Evolutionary conservation across 2,113 vertebrate species (phyloP).

Genomic region (Hepsetus odoe): DNA sequence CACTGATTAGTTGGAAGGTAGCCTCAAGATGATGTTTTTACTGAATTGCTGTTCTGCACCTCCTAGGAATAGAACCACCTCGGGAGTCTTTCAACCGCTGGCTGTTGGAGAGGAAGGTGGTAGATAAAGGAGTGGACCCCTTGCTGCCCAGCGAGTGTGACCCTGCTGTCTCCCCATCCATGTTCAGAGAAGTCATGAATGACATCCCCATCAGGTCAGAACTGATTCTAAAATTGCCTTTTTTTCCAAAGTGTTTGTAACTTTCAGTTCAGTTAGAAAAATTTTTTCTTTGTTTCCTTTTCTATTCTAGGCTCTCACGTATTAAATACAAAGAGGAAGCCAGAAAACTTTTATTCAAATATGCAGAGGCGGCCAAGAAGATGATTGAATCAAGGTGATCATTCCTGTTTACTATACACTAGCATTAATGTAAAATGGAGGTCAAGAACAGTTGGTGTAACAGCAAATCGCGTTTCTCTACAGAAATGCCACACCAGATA

Average conservation of each 20-base stretch:
- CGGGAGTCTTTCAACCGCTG: constrained; percentile 98
- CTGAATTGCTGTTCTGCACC: neutral
- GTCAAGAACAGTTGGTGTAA: neutral
- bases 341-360: constrained; percentile 92
- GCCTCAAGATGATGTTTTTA: no score
- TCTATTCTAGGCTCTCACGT: constrained; percentile 82
- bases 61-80: constrained; percentile 91
- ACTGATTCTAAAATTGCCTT: neutral
- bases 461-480: neutral
- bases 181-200: constrained; percentile 99
- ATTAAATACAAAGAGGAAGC: constrained; percentile 99
- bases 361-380: constrained; percentile 93
- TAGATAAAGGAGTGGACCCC: constrained; percentile 92
- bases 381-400: constrained; percentile 95
- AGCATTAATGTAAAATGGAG: neutral
- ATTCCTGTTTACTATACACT: neutral
- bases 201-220: constrained; percentile 95
- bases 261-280: neutral
- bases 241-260: neutral
- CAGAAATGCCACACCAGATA: constrained; percentile 95
- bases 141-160: constrained; percentile 93
- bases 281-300: neutral
- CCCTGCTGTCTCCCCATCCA: constrained; percentile 91
- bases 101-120: constrained; percentile 94
- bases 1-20: neutral